These are phyloP conservation scores for Charadrius vociferus DNA, from an alignment of 2,113 vertebrate species.

Conservation along the genomic window DNA sequence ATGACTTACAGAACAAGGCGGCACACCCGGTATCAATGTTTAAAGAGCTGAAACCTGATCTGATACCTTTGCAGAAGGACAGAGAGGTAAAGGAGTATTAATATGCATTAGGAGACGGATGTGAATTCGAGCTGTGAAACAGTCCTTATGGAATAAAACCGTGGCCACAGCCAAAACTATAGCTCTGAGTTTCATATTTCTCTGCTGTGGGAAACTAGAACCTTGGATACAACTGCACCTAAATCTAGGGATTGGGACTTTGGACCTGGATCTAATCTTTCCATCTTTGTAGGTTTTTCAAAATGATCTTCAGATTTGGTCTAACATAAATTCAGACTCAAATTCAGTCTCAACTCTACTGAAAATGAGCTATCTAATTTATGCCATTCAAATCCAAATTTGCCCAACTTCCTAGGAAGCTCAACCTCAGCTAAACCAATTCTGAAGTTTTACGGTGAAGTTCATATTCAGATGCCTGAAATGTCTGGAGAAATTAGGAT, in stretches of 20 bases:
- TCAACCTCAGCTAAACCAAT: not conserved
- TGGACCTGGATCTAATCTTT: not conserved
- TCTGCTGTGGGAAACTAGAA: not conserved
- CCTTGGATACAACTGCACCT: not conserved
- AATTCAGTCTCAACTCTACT: not conserved
- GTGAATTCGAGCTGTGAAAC: not conserved
- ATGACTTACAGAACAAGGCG: slow-evolving; percentile 25
- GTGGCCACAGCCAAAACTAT: not conserved
- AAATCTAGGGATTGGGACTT: not conserved
- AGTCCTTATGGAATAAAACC: not conserved
- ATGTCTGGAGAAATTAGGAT: not conserved
- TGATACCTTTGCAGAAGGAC: slow-evolving; percentile 13
- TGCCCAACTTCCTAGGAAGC: not conserved
- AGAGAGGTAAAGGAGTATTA: not conserved
- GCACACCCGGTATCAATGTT: slow-evolving; percentile 17
- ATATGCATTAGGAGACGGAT: not conserved
- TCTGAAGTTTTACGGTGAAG: not conserved
- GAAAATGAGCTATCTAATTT: not conserved
- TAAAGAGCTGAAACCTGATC: slow-evolving; percentile 19
- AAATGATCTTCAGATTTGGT: not conserved
- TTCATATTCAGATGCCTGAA: not conserved
- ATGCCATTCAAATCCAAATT: not conserved
- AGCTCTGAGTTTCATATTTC: not conserved
- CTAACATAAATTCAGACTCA: not conserved
- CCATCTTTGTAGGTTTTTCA: not conserved